Evolutionary conservation across 2,888 invertebrate genomes (phyloP), one percentile per base, ranked within the genome.

Genomic region (Ennomos quercinarius): DNA sequence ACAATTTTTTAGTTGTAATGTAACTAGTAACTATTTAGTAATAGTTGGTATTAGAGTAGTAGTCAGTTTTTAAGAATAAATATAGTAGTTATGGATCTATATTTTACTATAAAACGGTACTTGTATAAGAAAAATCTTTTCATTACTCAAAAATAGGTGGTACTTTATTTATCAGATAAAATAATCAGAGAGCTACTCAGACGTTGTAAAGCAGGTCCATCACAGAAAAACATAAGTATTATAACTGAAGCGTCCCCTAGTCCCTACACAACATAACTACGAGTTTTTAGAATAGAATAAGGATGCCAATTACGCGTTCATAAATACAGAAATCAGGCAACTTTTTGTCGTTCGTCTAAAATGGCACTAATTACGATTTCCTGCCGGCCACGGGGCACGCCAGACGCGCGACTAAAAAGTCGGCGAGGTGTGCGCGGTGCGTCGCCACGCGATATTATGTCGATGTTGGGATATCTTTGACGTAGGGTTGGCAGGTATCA

Each of bases 321-420:
- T 80, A 76, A 71, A 70, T 68, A 73, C 68, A 71, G 63, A 49
- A 61, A 61, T 56, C 55, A 60, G 54, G 67, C 62, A 68, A 70
- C 60, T 79, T 80, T 77, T 81, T 80, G 73, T 75, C 66, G 64
- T 61, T 55, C 51, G 63, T 70, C 75, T 72, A 71, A 72, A 74
- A 78, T 74, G 79, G 80, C 65, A 71, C 76, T 80, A 80, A 80
- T 80, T 78, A 80, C 74, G 69, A 71, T 66, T 74, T 77, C 79
- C 79, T 72, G 77, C 61, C 67, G 66, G 75, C 64, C 63, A 65
- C 65, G 58, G 54, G 70, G 78, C 67, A 76, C 72, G 78, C 65
- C 47, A 62, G 63, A 61, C 71, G 67, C 58, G 73, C 76, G 76
- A 72, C 69, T 72, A 76, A 80, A 75, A 79, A 78, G 73, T 76